phyloP scores from a whole-genome alignment of 2,797 vertebrate species.

The Aulostomus chinensis region DNA sequence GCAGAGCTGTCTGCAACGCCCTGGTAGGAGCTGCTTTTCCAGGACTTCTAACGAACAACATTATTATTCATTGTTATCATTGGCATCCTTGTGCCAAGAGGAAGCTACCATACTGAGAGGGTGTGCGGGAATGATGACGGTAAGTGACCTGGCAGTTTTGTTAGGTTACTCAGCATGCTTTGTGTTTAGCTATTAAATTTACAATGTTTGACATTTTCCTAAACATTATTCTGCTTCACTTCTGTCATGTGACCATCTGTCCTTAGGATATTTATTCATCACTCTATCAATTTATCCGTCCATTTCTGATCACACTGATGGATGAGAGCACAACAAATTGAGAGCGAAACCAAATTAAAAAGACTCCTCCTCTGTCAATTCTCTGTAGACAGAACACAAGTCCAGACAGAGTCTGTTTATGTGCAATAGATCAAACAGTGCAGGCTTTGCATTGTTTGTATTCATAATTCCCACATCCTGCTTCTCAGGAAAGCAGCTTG shows the following conservation, averaged over 20 bases:
- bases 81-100: neutral
- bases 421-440: too few species aligned
- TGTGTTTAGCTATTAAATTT: conserved; percentile 1
- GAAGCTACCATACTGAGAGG: conserved; percentile 1
- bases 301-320: too few species aligned
- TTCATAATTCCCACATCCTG: conserved; percentile 39
- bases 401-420: too few species aligned
- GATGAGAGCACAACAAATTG: too few species aligned
- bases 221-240: neutral
- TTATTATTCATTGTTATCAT: neutral
- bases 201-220: neutral
- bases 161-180: conserved; percentile 2
- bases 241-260: neutral
- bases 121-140: conserved; percentile 22
- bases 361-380: too few species aligned
- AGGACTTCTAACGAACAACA: conserved; percentile 6
- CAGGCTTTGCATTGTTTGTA: neutral
- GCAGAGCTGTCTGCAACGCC: conserved; percentile 21
- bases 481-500: conserved; percentile 3
- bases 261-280: too few species aligned
- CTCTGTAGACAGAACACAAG: too few species aligned
- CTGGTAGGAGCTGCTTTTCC: conserved; percentile 11
- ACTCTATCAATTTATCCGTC: too few species aligned
- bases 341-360: too few species aligned
- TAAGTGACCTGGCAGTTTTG: conserved; percentile 14